These are phyloP conservation scores for Andrena fulva DNA, from an alignment of 2,888 invertebrate species.

Conservation along the genomic window DNA sequence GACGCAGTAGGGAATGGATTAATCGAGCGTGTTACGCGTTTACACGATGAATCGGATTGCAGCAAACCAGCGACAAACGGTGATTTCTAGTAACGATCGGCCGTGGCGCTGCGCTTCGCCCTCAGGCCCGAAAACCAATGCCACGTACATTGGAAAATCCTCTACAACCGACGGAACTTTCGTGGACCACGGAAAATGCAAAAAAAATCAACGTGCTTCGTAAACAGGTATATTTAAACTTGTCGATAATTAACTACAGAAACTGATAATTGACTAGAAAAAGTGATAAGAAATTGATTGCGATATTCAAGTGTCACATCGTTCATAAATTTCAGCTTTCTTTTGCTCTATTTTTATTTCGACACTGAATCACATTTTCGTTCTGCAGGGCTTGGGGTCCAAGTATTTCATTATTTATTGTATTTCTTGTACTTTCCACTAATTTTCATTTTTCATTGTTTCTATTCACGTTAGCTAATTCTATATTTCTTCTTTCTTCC, in stretches of 20 bases:
- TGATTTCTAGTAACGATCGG: constrained; percentile 62
- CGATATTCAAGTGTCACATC: too few species aligned
- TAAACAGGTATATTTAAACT: background rate
- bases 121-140: constrained; percentile 48
- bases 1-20: constrained; percentile 56
- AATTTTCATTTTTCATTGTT: too few species aligned
- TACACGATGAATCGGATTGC: constrained; percentile 64
- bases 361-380: too few species aligned
- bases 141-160: constrained; percentile 35
- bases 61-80: constrained; percentile 58
- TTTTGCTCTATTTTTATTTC: too few species aligned
- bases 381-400: too few species aligned
- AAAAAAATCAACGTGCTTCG: background rate
- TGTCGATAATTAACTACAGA: background rate
- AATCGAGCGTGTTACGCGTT: constrained; percentile 73
- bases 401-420: too few species aligned
- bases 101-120: constrained; percentile 17
- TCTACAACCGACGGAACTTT: constrained; percentile 5
- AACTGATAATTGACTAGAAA: too few species aligned
- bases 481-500: too few species aligned
- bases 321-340: too few species aligned
- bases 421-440: too few species aligned
- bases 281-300: too few species aligned
- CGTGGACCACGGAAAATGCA: background rate
- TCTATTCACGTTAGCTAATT: too few species aligned